Conservation (phyloP, 2,888 invertebrate species). For the Pristionchus exspectatus region DNA sequence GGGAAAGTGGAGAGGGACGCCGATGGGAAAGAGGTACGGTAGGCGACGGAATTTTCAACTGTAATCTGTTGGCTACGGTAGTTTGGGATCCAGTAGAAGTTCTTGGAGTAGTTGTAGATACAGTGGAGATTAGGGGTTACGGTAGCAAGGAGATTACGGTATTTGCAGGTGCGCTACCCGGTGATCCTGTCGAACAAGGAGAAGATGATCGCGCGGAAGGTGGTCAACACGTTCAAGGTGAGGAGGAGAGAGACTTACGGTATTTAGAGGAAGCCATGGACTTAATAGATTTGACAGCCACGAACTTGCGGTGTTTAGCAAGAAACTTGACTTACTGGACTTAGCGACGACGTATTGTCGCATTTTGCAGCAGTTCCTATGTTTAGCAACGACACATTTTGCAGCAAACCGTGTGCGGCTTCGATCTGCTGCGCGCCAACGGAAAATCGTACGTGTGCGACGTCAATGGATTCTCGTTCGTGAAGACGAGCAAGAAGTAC, state of each 20-base stretch:
- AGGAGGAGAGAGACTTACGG: neutral
- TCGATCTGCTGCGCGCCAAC: constrained; percentile 95
- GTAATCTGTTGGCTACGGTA: no score
- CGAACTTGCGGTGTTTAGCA: neutral
- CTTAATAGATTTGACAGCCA: neutral
- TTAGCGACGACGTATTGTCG: neutral
- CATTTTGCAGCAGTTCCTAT: neutral
- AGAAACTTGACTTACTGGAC: neutral
- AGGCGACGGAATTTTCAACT: no score
- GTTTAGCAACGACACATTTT: constrained; percentile 56
- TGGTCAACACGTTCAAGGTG: constrained; percentile 85
- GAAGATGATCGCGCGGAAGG: constrained; percentile 97
- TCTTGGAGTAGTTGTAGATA: neutral
- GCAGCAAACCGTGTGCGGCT: constrained; percentile 97
- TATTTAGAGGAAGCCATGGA: no score
- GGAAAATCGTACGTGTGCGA: constrained; percentile 99
- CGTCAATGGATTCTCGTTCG: constrained; percentile 99
- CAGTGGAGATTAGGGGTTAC: neutral
- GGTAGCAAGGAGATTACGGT: constrained; percentile 9
- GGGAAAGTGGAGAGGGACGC: constrained; percentile 85
- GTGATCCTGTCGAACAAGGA: constrained; percentile 97
- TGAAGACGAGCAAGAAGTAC: constrained; percentile 99
- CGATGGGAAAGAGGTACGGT: constrained; percentile 92
- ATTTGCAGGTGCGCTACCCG: constrained; percentile 88
- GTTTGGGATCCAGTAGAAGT: constrained; percentile 90